Conservation (phyloP, 2,888 invertebrate species). For the Taenaris catops region DNA sequence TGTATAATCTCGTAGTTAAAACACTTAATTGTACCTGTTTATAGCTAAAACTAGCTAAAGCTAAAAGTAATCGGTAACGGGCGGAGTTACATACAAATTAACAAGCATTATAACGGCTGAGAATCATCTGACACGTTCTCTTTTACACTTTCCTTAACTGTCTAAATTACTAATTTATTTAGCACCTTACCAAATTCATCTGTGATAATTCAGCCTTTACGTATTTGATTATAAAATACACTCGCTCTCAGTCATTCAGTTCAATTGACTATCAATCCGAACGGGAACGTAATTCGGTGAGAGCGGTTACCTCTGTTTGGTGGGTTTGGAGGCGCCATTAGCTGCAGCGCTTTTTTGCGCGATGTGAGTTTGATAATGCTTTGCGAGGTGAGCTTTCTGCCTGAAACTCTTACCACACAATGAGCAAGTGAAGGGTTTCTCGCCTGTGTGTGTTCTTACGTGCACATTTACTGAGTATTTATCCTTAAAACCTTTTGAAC, state of each 20-base stretch:
- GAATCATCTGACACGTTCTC: conserved; percentile 41
- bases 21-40: conserved; percentile 53
- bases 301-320: conserved; percentile 70
- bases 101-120: conserved; percentile 63
- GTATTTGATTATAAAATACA: conserved; percentile 54
- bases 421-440: conserved; percentile 97
- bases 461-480: conserved; percentile 99
- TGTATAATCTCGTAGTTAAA: conserved; percentile 44
- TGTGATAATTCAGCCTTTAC: conserved; percentile 75
- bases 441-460: conserved; percentile 98
- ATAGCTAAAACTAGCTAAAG: conserved; percentile 58
- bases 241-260: conserved; percentile 53
- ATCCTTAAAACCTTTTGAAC: conserved; percentile 96
- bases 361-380: conserved; percentile 96
- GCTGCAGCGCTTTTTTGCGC: conserved; percentile 89
- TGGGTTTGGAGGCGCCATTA: conserved; percentile 81
- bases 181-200: conserved; percentile 77
- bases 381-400: conserved; percentile 94
- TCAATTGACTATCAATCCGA: conserved; percentile 63
- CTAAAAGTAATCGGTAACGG: conserved; percentile 74
- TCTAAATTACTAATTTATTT: conserved; percentile 64
- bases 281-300: conserved; percentile 23
- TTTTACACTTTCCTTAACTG: conserved; percentile 53
- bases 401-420: conserved; percentile 96
- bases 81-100: conserved; percentile 74